Percentiles rank a stretch among this genome's conserved stretches.
These are phyloP conservation scores for Anneissia japonica DNA, from an alignment of 35 echinoderm and acorn worm species.

Conservation along the genomic window DNA sequence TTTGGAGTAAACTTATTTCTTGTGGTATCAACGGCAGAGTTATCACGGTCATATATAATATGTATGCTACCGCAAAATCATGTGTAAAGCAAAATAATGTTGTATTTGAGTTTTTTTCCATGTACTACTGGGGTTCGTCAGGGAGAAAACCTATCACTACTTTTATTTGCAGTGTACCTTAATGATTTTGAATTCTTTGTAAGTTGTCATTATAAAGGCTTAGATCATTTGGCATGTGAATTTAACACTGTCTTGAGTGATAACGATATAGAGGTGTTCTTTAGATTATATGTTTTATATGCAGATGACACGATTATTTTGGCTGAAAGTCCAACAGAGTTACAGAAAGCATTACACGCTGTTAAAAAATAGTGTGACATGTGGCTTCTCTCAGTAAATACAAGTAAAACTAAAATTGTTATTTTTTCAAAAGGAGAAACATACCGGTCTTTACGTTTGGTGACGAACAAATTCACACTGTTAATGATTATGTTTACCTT, in stretches of 20 bases:
- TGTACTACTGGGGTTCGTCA: constrained; percentile 15
- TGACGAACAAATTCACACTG: too few relatives aligned
- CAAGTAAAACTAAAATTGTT: neutral
- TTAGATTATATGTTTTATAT: too few relatives aligned
- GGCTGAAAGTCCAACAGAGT: too few relatives aligned
- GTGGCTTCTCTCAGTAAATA: neutral
- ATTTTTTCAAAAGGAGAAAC: neutral
- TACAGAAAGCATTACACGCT: too few relatives aligned
- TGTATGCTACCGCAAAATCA: constrained; percentile 8
- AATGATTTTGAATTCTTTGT: constrained; percentile 7
- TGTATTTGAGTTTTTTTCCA: constrained; percentile 3
- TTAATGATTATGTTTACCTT: too few relatives aligned
- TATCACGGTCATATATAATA: constrained; percentile 35
- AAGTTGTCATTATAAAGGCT: neutral
- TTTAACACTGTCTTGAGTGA: neutral
- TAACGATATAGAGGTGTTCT: too few relatives aligned
- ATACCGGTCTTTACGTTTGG: too few relatives aligned
- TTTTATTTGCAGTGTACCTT: neutral
- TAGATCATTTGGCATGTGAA: neutral
- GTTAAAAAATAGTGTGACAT: too few relatives aligned
- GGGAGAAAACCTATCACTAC: neutral
- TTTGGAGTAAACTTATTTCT: constrained; percentile 38
- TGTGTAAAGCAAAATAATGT: constrained; percentile 1
- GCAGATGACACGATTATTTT: too few relatives aligned
- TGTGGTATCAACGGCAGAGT: constrained; percentile 35